A percentile compares a stretch with the other conserved stretches of the same genome.
Evolutionary conservation across 2,888 invertebrate genomes (phyloP).

Genomic region (Germaria angustata): DNA sequence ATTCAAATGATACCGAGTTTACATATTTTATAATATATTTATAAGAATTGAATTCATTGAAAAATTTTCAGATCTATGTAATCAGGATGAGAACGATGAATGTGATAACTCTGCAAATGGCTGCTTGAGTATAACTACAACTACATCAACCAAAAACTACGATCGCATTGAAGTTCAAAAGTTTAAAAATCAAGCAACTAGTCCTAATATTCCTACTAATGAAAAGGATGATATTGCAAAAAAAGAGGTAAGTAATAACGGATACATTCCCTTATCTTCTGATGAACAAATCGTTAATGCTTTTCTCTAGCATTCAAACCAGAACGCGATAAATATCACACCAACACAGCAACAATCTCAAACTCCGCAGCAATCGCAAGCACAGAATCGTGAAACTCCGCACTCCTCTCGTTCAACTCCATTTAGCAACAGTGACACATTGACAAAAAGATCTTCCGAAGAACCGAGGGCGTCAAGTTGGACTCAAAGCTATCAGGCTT

Average conservation of each 20-base stretch:
- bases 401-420: constrained; percentile 77
- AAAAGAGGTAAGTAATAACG: constrained; percentile 49
- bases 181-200: constrained; percentile 80
- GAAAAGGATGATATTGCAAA: constrained; percentile 71
- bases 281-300: background rate
- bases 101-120: constrained; percentile 75
- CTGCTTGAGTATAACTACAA: constrained; percentile 75
- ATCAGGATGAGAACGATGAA: constrained; percentile 71
- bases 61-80: constrained; percentile 55
- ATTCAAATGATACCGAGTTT: too few relatives aligned
- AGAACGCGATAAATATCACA: constrained; percentile 68
- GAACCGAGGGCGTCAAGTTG: constrained; percentile 71
- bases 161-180: constrained; percentile 79
- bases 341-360: constrained; percentile 51
- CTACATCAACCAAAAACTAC: constrained; percentile 77
- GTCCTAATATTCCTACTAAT: constrained; percentile 78
- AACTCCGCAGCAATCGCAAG: constrained; percentile 27
- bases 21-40: too few relatives aligned
- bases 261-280: background rate
- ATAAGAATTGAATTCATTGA: too few relatives aligned
- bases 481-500: constrained; percentile 78
- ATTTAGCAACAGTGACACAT: constrained; percentile 74
- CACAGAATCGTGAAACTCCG: constrained; percentile 73
- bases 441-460: constrained; percentile 60
- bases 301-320: constrained; percentile 68